Evolutionary conservation across 23 tunicate genomes (phyloP).

Genomic region (Styela plicata): DNA sequence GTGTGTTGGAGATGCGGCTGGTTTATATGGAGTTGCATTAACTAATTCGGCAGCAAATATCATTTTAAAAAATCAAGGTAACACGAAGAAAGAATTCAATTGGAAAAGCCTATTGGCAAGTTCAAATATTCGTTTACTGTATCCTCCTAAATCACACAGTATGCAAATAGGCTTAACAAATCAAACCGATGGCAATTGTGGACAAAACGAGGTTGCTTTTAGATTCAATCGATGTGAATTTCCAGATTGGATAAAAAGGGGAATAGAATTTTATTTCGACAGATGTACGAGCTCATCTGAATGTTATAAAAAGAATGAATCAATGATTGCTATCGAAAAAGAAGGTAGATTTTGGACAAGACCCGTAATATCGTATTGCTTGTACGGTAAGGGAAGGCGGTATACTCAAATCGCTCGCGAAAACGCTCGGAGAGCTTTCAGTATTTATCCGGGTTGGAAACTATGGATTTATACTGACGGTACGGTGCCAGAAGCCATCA

Average conservation of each 20-base stretch:
- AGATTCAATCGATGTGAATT: conserved; percentile 4
- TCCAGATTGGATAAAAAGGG: conserved; percentile 7
- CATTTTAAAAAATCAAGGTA: not conserved
- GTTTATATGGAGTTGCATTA: not conserved
- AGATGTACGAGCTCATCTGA: conserved; percentile 1
- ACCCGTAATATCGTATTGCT: conserved; percentile 9
- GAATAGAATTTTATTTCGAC: conserved; percentile 23
- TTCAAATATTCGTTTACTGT: not conserved
- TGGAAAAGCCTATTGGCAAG: not conserved
- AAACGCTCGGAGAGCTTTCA: conserved; percentile 3
- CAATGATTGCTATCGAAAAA: not conserved
- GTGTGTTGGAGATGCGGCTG: not conserved
- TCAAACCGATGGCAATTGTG: not conserved
- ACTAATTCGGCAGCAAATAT: not conserved
- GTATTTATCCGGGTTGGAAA: conserved; percentile 20
- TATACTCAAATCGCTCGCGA: not conserved
- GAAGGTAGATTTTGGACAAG: conserved; percentile 1
- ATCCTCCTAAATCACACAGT: conserved; percentile 9
- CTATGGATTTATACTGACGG: conserved; percentile 8
- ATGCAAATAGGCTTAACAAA: conserved; percentile 9
- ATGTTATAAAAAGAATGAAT: not conserved
- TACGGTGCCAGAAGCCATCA: not conserved
- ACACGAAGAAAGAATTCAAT: not conserved
- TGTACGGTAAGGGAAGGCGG: not conserved
- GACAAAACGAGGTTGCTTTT: conserved; percentile 14